Percentiles rank a stretch among this genome's conserved stretches.
These are phyloP conservation scores for Perognathus longimembris DNA, from an alignment of 2,113 vertebrate genomes.

Conservation along the genomic window DNA sequence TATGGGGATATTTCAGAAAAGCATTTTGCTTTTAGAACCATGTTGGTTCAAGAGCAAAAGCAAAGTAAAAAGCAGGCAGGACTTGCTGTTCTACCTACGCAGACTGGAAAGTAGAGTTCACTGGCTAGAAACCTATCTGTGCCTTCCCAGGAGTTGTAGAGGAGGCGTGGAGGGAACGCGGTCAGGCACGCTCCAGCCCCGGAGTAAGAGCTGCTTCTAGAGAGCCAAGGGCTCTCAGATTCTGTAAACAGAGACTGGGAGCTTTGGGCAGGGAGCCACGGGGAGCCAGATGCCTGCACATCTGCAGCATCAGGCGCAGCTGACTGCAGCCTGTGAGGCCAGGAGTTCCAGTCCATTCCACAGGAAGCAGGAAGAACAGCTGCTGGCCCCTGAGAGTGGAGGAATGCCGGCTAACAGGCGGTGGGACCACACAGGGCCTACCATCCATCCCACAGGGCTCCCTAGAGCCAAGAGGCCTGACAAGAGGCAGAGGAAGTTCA, in stretches of 20 bases:
- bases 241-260: neutral
- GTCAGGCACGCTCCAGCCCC: neutral
- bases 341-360: neutral
- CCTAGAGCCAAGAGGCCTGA: no score
- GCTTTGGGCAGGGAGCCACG: fast-evolving
- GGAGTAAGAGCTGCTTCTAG: neutral
- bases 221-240: neutral
- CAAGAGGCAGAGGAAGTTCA: neutral
- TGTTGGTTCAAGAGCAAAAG: neutral
- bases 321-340: neutral
- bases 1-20: neutral
- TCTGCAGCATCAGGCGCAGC: neutral
- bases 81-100: neutral
- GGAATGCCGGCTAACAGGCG: neutral
- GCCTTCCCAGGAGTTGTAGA: neutral
- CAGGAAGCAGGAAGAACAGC: neutral
- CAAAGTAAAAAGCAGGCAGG: neutral
- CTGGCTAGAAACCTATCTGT: neutral
- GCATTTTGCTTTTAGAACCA: neutral
- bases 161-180: neutral
- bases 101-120: neutral
- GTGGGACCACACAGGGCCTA: no score
- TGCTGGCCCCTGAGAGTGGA: neutral
- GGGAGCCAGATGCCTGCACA: no score
- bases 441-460: neutral